Evolutionary conservation across 2,797 vertebrate species (phyloP), one percentile per base, ranked within the genome.

Genomic region (Vipera ursinii): DNA sequence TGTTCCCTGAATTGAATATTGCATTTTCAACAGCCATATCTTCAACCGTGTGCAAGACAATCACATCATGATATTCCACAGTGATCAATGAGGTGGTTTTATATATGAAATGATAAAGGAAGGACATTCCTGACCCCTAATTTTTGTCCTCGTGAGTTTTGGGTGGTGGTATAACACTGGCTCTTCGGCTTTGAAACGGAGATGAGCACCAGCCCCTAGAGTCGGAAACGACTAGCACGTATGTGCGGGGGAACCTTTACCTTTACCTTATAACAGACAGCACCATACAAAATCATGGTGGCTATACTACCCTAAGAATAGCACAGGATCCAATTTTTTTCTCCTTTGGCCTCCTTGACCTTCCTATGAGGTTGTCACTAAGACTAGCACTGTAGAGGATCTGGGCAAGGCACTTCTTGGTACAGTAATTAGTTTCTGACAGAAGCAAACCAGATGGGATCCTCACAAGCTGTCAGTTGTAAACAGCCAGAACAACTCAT

Each of bases 1-100:
- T 92, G 86, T 91, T 86, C 78, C 53, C 88, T 28, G 65, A 91
- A 86, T 73, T 85, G 89, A 56, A 73, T 3, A 0, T 55, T 82
- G 86, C 85, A 63, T 2, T 93, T 92, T 38, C 28, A 91, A 63
- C 55, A 61, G 92, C 61, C 89, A 56, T 6, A 69, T 85, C 88
- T 78, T 55, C 92, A 82, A 22, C n/a, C 15, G 32, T 59, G 24
- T 8, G 28, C 56, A 65, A 73, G 7, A 17, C 24, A 13, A 61
- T 57, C 56, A 12, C 60, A 56, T 57, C 92, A 87, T 3, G 12
- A 57, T 38, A 57, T 92, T 78, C 15, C 3, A 28, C 6, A 24
- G 9, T 73, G 32, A 48, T 28, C 48, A 24, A 1, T 51, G 22
- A 59, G 44, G 57, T 57, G 28, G 38, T n/a, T 17, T 32, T 17